Percentiles rank a stretch among this genome's conserved stretches.
Conservation (phyloP, 2,113 vertebrate species). For the Cairina moschata region DNA sequence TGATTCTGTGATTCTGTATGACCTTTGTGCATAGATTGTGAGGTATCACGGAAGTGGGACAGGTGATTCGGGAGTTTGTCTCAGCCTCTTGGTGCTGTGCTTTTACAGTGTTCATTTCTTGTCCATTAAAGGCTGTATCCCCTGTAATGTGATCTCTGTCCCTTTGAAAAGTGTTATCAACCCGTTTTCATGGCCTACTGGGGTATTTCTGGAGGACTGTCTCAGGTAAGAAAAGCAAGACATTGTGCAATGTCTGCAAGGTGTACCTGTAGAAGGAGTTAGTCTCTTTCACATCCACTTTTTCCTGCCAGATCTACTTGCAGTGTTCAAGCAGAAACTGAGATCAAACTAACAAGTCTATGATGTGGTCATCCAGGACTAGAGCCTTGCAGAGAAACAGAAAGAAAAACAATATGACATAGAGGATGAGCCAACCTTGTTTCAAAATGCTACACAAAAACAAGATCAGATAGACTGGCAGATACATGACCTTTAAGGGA, state of each 20-base stretch:
- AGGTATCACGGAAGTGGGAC: background rate
- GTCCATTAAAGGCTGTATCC: background rate
- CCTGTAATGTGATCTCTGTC: background rate
- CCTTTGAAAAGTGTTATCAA: background rate
- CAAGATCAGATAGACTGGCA: background rate
- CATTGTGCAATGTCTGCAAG: background rate
- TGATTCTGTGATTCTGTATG: too few relatives aligned
- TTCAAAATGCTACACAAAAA: conserved; percentile 10
- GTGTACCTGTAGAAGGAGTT: background rate
- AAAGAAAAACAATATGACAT: conserved; percentile 10
- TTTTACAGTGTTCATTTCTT: background rate
- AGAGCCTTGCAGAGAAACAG: conserved; percentile 1
- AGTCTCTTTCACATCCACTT: background rate
- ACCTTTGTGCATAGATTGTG: background rate
- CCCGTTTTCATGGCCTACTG: background rate
- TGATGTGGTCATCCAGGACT: background rate
- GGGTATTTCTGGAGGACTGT: background rate
- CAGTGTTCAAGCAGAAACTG: background rate
- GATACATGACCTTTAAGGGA: conserved; percentile 4
- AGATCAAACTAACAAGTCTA: background rate
- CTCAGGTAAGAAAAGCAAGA: background rate
- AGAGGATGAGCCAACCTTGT: background rate
- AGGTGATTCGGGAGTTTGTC: background rate
- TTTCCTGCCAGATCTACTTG: background rate
- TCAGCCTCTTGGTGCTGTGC: background rate